Conservation (phyloP, 2,113 vertebrate genomes). For the Cheilinus undulatus region DNA sequence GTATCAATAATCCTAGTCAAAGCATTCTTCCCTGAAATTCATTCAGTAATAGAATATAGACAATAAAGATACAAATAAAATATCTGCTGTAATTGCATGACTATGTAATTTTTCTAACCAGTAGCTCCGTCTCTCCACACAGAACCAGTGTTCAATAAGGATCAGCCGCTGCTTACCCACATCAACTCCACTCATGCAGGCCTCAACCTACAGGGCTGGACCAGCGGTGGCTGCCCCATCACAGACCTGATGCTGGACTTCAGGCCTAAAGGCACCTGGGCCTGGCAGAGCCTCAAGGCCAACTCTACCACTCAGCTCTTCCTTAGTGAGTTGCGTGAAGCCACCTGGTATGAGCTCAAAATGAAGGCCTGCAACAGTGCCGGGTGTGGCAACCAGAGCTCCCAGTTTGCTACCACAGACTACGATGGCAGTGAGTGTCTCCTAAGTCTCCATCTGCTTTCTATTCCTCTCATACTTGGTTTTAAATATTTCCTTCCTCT, state of each 20-base stretch:
- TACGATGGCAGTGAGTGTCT: conserved; percentile 94
- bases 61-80: too few relatives aligned
- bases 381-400: conserved; percentile 93
- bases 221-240: conserved; percentile 96
- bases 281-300: conserved; percentile 93
- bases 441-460: not conserved
- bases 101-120: not conserved
- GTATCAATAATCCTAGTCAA: too few relatives aligned
- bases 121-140: not conserved
- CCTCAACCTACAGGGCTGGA: conserved; percentile 98
- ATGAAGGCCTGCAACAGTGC: conserved; percentile 99
- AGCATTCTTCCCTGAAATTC: too few relatives aligned
- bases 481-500: not conserved
- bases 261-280: conserved; percentile 95
- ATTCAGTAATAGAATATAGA: too few relatives aligned
- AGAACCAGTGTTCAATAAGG: conserved; percentile 99
- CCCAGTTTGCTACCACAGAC: conserved; percentile 96
- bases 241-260: conserved; percentile 93
- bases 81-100: not conserved
- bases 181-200: conserved; percentile 97
- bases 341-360: conserved; percentile 98
- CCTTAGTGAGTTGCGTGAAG: conserved; percentile 93
- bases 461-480: not conserved
- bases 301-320: conserved; percentile 94
- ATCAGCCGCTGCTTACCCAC: conserved; percentile 97